Conservation (phyloP, 2,113 vertebrate genomes). For the Mugil cephalus region DNA sequence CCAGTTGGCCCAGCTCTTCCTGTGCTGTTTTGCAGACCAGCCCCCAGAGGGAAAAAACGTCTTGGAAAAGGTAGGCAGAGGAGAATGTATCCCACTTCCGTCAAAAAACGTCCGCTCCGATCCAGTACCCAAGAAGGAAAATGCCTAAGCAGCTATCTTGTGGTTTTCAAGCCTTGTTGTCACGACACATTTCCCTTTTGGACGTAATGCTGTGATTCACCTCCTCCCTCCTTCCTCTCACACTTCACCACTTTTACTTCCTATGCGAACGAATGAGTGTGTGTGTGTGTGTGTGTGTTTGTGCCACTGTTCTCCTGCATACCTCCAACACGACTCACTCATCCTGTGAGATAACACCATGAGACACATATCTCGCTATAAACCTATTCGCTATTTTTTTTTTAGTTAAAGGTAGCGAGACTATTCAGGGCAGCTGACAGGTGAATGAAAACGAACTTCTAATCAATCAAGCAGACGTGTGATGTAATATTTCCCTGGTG, state of each 20-base stretch:
- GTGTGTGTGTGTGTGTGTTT: conserved; percentile 31
- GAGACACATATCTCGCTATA: conserved; percentile 32
- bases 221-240: conserved; percentile 44
- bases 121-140: conserved; percentile 34
- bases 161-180: conserved; percentile 72
- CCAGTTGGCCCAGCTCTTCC: conserved; percentile 86
- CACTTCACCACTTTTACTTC: conserved; percentile 57
- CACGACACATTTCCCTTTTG: conserved; percentile 69
- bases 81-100: conserved; percentile 55
- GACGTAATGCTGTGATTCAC: conserved; percentile 74
- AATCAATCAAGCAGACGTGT: conserved; percentile 48
- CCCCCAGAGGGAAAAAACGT: conserved; percentile 84
- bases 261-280: conserved; percentile 52
- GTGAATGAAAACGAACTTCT: conserved; percentile 53
- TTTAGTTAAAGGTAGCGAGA: conserved; percentile 3
- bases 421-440: conserved; percentile 26
- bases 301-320: conserved; percentile 42
- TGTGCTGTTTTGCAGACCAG: conserved; percentile 90
- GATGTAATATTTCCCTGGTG: conserved; percentile 59
- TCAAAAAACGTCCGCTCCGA: conserved; percentile 22
- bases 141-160: conserved; percentile 57
- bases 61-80: conserved; percentile 81
- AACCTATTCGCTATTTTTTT: not conserved
- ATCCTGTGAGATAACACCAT: conserved; percentile 30
- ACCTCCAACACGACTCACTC: conserved; percentile 45